phyloP scores from a whole-genome alignment of 2,888 invertebrate genomes.

The Thysanoteuthis rhombus region DNA sequence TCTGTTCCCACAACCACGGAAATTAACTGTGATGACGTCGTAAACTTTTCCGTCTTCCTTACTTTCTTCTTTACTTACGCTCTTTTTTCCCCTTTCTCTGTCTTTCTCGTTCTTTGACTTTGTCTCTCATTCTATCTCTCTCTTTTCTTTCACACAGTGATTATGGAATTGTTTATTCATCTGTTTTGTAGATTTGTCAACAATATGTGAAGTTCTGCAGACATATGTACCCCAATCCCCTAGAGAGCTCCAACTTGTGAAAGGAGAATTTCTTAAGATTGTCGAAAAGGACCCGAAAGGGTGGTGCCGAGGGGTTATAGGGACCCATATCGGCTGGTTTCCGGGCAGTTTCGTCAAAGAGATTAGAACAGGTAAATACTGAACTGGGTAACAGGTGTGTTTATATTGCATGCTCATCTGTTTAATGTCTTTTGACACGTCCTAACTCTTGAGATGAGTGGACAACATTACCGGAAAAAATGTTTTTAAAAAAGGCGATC shows the following conservation, averaged over 20 bases:
- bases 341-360: constrained; percentile 30
- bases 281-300: constrained; percentile 25
- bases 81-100: background rate
- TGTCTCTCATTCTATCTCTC: background rate
- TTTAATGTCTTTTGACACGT: background rate
- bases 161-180: background rate
- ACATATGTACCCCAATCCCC: constrained; percentile 27
- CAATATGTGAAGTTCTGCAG: constrained; percentile 25
- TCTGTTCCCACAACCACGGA: background rate
- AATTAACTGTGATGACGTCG: background rate
- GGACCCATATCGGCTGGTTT: constrained; percentile 25
- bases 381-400: background rate
- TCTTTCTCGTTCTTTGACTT: background rate
- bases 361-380: constrained; percentile 31
- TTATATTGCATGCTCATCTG: background rate
- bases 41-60: background rate
- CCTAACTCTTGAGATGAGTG: background rate
- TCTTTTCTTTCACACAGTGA: background rate
- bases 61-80: no score
- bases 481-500: background rate
- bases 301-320: constrained; percentile 31
- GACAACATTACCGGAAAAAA: background rate
- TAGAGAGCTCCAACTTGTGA: constrained; percentile 20
- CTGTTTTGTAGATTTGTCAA: constrained; percentile 29
- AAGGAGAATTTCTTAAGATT: constrained; percentile 25